phyloP scores from a whole-genome alignment of 1,140 invertebrate genomes.

The Drosophila ambigua region DNA sequence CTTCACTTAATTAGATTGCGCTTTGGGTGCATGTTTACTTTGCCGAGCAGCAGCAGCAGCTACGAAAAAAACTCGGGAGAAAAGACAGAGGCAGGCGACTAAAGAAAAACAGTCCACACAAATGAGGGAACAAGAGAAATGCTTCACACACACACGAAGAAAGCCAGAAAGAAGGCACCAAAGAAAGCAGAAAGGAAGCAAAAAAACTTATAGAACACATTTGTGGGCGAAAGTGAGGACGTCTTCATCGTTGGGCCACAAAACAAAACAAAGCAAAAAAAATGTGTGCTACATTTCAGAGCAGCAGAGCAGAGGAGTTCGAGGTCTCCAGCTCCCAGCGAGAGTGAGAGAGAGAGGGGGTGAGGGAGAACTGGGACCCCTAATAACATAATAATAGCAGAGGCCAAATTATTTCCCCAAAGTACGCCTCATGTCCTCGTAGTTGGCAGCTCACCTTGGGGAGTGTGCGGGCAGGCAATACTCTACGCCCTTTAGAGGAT shows the following conservation, averaged over 20 bases:
- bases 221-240: conserved; percentile 54
- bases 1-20: conserved; percentile 69
- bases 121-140: conserved; percentile 41
- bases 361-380: not conserved
- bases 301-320: conserved; percentile 20
- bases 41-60: conserved; percentile 5
- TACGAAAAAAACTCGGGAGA: conserved; percentile 10
- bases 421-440: conserved; percentile 16
- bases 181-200: conserved; percentile 1
- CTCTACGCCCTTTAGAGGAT: too few species aligned
- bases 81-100: conserved; percentile 7
- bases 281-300: conserved; percentile 39
- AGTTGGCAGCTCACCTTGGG: conserved; percentile 3
- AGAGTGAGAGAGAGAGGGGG: not conserved
- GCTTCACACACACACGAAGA: not conserved
- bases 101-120: conserved; percentile 23
- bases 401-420: conserved; percentile 47
- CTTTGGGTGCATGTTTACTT: conserved; percentile 64
- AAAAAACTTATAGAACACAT: conserved; percentile 56
- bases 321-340: conserved; percentile 13
- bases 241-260: not conserved
- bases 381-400: conserved; percentile 49
- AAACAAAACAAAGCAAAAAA: conserved; percentile 11
- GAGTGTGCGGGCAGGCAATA: not conserved
- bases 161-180: not conserved